phyloP scores from a whole-genome alignment of 2,888 invertebrate genomes.

The Chelonus formosanus region DNA sequence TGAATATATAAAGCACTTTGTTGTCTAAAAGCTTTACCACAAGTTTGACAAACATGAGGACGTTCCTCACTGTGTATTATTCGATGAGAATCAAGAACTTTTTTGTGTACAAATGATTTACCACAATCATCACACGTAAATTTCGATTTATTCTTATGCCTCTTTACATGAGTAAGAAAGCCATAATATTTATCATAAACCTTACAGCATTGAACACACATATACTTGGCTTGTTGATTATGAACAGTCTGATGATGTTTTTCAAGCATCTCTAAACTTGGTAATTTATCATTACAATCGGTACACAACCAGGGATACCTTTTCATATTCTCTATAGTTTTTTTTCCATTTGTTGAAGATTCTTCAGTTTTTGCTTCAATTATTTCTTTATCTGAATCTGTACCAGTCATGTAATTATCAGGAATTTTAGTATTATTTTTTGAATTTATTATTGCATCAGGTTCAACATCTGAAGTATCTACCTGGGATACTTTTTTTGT shows the following conservation, averaged over 20 bases:
- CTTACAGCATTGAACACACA: slow-evolving; percentile 75
- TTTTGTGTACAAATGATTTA: slow-evolving; percentile 68
- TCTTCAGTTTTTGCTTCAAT: slow-evolving; percentile 55
- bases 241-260: slow-evolving; percentile 72
- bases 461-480: slow-evolving; percentile 43
- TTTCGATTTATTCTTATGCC: slow-evolving; percentile 72
- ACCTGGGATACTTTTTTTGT: slow-evolving; percentile 35
- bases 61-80: slow-evolving; percentile 67
- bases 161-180: slow-evolving; percentile 73
- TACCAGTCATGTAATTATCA: slow-evolving; percentile 62
- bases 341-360: slow-evolving; percentile 32
- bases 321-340: slow-evolving; percentile 60
- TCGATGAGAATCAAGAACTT: slow-evolving; percentile 66
- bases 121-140: slow-evolving; percentile 69
- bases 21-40: slow-evolving; percentile 69
- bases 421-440: slow-evolving; percentile 54
- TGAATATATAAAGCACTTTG: slow-evolving; percentile 69
- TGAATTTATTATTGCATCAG: slow-evolving; percentile 42
- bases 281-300: slow-evolving; percentile 66
- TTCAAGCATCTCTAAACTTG: slow-evolving; percentile 67
- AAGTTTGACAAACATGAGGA: slow-evolving; percentile 67
- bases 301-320: slow-evolving; percentile 68
- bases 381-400: slow-evolving; percentile 60
- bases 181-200: slow-evolving; percentile 71
- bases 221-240: slow-evolving; percentile 71